A percentile compares a stretch with the other conserved stretches of the same genome.
phyloP scores from a whole-genome alignment of 2,888 invertebrate genomes.

The Cloeon dipterum region DNA sequence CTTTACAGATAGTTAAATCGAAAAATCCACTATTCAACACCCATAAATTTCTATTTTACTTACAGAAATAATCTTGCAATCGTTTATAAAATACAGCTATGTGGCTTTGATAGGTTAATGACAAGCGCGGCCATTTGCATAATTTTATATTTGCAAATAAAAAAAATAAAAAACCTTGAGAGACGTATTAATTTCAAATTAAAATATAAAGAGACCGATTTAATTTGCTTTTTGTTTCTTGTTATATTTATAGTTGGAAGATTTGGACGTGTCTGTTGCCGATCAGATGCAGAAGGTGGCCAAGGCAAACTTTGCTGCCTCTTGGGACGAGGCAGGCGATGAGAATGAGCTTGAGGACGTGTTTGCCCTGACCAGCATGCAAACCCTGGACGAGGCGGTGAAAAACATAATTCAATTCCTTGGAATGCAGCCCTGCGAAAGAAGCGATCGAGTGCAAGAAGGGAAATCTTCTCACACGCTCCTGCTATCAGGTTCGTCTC shows the following conservation, averaged over 20 bases:
- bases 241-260: slow-evolving; percentile 58
- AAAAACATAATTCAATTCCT: slow-evolving; percentile 61
- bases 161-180: too few species aligned
- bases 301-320: slow-evolving; percentile 50
- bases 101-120: too few species aligned
- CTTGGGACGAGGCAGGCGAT: slow-evolving; percentile 53
- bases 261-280: slow-evolving; percentile 61
- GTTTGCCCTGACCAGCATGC: slow-evolving; percentile 62
- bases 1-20: too few species aligned
- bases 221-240: too few species aligned
- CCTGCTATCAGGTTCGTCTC: slow-evolving; percentile 40
- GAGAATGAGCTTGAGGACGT: slow-evolving; percentile 79
- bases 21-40: background rate
- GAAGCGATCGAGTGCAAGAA: slow-evolving; percentile 59
- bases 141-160: too few species aligned
- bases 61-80: too few species aligned
- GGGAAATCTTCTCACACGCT: slow-evolving; percentile 64
- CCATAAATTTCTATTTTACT: too few species aligned
- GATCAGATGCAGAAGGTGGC: slow-evolving; percentile 66
- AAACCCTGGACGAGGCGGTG: slow-evolving; percentile 59
- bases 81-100: too few species aligned
- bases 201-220: too few species aligned
- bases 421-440: slow-evolving; percentile 65
- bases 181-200: too few species aligned
- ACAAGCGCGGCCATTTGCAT: too few species aligned